Percentiles rank a stretch among this genome's conserved stretches.
These are phyloP conservation scores for Mastomys natalensis DNA, from an alignment of 2,113 vertebrate species.

Conservation along the genomic window DNA sequence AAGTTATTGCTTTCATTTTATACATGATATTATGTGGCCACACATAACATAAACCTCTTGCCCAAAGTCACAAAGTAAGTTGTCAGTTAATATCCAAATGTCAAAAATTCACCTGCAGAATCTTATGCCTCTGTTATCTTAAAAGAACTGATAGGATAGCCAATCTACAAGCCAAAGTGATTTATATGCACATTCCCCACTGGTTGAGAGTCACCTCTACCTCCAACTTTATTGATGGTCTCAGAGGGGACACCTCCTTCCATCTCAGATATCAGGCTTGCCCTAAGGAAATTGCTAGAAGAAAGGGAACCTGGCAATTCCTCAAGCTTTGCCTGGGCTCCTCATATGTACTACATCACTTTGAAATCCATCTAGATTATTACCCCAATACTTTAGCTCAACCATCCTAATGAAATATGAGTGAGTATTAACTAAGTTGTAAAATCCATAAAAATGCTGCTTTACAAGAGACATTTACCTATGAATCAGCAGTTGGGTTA, in stretches of 20 bases:
- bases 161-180: not conserved
- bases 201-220: not conserved
- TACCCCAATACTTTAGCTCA: slow-evolving; percentile 83
- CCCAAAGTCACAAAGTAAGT: not conserved
- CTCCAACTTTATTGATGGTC: not conserved
- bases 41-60: not conserved
- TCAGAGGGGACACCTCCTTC: not conserved
- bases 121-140: not conserved
- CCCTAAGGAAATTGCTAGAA: not conserved
- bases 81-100: not conserved
- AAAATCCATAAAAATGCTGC: slow-evolving; percentile 87
- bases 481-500: slow-evolving; percentile 90
- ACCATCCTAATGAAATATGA: slow-evolving; percentile 85
- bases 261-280: slow-evolving; percentile 15
- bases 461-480: slow-evolving; percentile 89
- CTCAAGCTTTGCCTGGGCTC: slow-evolving; percentile 53
- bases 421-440: slow-evolving; percentile 86
- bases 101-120: not conserved
- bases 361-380: slow-evolving; percentile 81
- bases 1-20: slow-evolving; percentile 11
- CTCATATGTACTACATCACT: slow-evolving; percentile 59
- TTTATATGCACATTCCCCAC: not conserved
- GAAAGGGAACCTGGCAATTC: not conserved
- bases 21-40: not conserved
- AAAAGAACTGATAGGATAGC: not conserved